Evolutionary conservation across 2,113 vertebrate species (phyloP), one percentile per base, ranked within the genome.

Genomic region (Platanista minor): DNA sequence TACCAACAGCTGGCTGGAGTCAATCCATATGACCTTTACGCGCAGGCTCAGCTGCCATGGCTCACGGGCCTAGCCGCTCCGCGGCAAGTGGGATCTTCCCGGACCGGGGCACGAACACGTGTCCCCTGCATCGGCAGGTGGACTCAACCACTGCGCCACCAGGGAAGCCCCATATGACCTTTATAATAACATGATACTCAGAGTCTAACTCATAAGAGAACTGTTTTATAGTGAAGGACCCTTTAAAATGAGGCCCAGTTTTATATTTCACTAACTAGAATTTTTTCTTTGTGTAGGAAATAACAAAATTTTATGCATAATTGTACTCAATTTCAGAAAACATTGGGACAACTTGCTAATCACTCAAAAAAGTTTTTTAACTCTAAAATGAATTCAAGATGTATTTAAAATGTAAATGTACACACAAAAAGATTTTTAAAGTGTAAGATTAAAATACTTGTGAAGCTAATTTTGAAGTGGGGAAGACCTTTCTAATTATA

Each of bases 301-400:
- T 57, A 86, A 59, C 12, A 74, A 87, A 87, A 72, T 87, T 33
- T 83, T 93, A 86, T 75, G 67, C 21, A 43, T 87, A 97, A 78
- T 87, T 92, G 31, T 80, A 87, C 27, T 95, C 62, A 67, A 8
- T 85, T 85, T 80, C 33, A 92, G 74, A 96, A 93, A 90, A 77
- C 5, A 81, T 29, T 23, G 49, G 5, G 4, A 96, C 62, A 74
- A 69, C 13, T 80, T 84, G 33, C 13, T 96, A 90, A 96, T 86
- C n/a, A 91, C 43, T 95, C 87, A n/a, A 52, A 95, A 78, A 96
- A 61, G 6, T 41, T 6, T 74, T 78, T 87, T 75, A 77, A 77
- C 14, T 64, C 82, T 36, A 66, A 93, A 95, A 43, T 74, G 74
- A 61, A 74, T 33, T 91, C 67, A 90, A 71, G 39, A 41, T 84